These are phyloP conservation scores for Strix aluco DNA, from an alignment of 2,113 vertebrate genomes.

Conservation along the genomic window DNA sequence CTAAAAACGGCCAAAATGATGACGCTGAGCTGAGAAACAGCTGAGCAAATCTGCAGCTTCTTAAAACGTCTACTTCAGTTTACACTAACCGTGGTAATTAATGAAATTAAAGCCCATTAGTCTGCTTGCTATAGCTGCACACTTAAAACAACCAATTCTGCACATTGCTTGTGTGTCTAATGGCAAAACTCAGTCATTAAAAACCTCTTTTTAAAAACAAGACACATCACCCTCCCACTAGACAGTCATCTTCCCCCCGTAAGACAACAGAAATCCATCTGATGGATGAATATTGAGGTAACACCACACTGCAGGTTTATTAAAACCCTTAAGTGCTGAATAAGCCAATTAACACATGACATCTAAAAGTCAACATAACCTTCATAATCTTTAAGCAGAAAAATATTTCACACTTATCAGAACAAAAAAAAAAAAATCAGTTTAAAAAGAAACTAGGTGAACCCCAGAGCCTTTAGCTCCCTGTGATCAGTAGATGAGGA, in stretches of 20 bases:
- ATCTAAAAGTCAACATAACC: not conserved
- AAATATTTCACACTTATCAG: not conserved
- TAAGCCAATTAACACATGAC: not conserved
- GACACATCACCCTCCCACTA: no score
- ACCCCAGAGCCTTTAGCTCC: not conserved
- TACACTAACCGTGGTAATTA: not conserved
- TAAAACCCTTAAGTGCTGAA: not conserved
- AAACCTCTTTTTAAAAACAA: no score
- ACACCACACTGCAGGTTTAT: not conserved
- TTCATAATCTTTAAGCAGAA: not conserved
- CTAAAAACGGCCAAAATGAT: no score
- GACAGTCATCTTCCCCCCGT: rapidly evolving
- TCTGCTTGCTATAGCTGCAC: not conserved
- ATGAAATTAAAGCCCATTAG: not conserved
- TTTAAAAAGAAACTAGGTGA: not conserved
- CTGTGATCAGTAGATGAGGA: no score
- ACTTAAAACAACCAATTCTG: rapidly evolving
- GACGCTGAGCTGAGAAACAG: not conserved
- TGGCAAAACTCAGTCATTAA: rapidly evolving
- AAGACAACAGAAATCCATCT: not conserved
- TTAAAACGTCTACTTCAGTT: not conserved
- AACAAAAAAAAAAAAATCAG: not conserved
- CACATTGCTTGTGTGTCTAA: not conserved
- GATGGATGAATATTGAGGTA: not conserved
- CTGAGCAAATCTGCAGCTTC: not conserved